Conservation (phyloP, 2,797 vertebrate genomes). For the Antrozous pallidus region DNA sequence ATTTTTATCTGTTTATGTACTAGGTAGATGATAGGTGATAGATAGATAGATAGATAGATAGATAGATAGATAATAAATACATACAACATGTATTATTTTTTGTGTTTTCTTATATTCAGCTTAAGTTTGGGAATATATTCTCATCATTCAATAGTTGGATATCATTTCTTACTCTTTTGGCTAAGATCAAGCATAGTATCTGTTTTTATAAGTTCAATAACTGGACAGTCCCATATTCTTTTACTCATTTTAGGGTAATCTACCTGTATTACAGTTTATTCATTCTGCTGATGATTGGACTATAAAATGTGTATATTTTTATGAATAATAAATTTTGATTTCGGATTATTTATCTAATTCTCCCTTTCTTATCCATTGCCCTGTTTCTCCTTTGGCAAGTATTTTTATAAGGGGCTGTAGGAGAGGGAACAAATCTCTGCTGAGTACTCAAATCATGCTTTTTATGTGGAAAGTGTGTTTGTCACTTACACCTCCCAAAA, state of each 20-base stretch:
- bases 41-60: too few species aligned
- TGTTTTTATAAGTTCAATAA: background rate
- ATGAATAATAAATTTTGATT: background rate
- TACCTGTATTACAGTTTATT: background rate
- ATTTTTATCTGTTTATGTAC: background rate
- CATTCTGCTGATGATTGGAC: background rate
- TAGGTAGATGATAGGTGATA: background rate
- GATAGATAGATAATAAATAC: too few species aligned
- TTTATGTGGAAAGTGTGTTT: too few species aligned
- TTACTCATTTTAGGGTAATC: background rate
- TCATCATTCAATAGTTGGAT: background rate
- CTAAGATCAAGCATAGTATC: background rate
- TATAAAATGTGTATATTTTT: background rate
- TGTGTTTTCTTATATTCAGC: background rate
- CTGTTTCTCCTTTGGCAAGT: background rate
- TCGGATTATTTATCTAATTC: background rate
- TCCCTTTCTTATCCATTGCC: background rate
- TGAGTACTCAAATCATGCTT: background rate
- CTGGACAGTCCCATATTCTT: background rate
- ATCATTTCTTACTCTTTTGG: background rate
- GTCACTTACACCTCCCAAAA: background rate
- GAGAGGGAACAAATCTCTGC: background rate
- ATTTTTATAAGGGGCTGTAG: background rate
- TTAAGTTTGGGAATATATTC: background rate
- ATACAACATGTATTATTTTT: background rate